Percentiles rank a stretch among this genome's conserved stretches.
Evolutionary conservation across 2,888 invertebrate genomes (phyloP).

Genomic region (Hydriomena furcata): DNA sequence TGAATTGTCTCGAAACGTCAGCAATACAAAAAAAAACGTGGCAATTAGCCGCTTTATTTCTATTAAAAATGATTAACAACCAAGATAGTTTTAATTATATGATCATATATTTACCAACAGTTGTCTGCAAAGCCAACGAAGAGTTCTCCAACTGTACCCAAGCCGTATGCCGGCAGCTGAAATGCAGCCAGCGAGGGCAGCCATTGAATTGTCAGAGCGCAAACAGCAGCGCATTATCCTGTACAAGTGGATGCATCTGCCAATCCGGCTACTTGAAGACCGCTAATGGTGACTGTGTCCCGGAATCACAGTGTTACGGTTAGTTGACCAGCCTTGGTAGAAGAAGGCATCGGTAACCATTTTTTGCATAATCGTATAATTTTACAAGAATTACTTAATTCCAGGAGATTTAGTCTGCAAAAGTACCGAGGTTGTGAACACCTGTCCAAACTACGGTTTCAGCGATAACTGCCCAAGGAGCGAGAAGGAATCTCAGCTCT

Average conservation of each 20-base stretch:
- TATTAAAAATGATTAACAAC: no score
- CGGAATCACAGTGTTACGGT: conserved; percentile 35
- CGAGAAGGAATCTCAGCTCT: conserved; percentile 25
- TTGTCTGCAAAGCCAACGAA: conserved; percentile 17
- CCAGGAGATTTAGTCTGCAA: conserved; percentile 29
- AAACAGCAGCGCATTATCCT: conserved; percentile 7
- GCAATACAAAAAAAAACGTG: no score
- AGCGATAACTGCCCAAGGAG: conserved; percentile 24
- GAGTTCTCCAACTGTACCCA: conserved; percentile 9
- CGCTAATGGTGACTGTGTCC: conserved; percentile 36
- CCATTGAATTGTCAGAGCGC: conserved; percentile 8
- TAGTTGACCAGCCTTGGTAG: no score
- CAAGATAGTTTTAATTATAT: no score
- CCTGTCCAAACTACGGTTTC: conserved; percentile 12
- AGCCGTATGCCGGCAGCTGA: conserved; percentile 5
- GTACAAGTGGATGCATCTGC: conserved; percentile 39
- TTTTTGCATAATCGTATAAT: no score
- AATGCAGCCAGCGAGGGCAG: conserved; percentile 28
- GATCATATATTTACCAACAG: neutral
- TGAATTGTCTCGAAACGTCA: no score
- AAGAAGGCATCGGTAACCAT: no score
- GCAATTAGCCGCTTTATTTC: no score
- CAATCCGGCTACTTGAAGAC: conserved; percentile 32
- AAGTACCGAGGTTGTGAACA: conserved; percentile 18
- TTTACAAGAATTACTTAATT: no score